These are phyloP conservation scores for Hypolimnas misippus DNA, from an alignment of 2,888 invertebrate genomes.

Conservation along the genomic window DNA sequence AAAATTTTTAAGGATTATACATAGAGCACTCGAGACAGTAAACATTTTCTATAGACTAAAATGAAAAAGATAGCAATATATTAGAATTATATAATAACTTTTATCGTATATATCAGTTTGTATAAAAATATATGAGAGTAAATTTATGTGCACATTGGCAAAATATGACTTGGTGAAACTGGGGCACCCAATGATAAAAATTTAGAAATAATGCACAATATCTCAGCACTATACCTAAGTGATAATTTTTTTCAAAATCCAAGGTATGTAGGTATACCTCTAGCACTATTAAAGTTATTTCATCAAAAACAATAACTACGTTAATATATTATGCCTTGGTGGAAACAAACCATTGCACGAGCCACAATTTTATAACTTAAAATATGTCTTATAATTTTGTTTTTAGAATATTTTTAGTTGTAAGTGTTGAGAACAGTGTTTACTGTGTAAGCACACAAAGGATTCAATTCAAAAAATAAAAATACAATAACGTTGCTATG, in stretches of 20 bases:
- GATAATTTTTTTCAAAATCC: slow-evolving; percentile 66
- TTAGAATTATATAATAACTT: slow-evolving; percentile 78
- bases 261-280: slow-evolving; percentile 40
- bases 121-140: slow-evolving; percentile 75
- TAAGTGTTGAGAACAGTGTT: slow-evolving; percentile 88
- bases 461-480: slow-evolving; percentile 86
- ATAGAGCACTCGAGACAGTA: slow-evolving; percentile 66
- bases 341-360: slow-evolving; percentile 76
- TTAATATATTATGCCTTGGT: slow-evolving; percentile 60
- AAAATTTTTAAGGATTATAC: slow-evolving; percentile 43
- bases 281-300: slow-evolving; percentile 71
- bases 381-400: slow-evolving; percentile 74
- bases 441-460: slow-evolving; percentile 89
- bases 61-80: slow-evolving; percentile 83
- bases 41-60: slow-evolving; percentile 81
- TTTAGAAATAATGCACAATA: slow-evolving; percentile 77
- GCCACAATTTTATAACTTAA: slow-evolving; percentile 74
- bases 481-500: slow-evolving; percentile 89
- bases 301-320: slow-evolving; percentile 65
- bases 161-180: slow-evolving; percentile 69
- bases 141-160: slow-evolving; percentile 75
- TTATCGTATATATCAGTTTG: slow-evolving; percentile 81
- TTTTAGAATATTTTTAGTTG: slow-evolving; percentile 87
- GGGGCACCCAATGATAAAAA: slow-evolving; percentile 70
- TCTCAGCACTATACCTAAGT: slow-evolving; percentile 73